Evolutionary conservation across 2,113 vertebrate genomes (phyloP).

Genomic region (Festucalex cinctus): DNA sequence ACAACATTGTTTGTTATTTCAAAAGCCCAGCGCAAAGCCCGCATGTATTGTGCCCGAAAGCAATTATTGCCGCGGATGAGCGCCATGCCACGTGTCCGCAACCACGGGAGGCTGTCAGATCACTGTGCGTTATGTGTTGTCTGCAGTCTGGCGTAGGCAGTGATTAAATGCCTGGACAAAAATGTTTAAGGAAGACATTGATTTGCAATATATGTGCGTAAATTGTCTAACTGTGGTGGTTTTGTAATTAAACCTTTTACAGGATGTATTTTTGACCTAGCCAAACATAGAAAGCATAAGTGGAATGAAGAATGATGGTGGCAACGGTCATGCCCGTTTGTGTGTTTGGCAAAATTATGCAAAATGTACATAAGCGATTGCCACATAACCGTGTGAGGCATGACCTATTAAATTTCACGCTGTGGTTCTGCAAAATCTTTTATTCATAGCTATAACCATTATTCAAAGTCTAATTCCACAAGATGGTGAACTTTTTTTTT

Average conservation of each 20-base stretch:
- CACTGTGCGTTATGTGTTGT: not conserved
- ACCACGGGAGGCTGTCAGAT: slow-evolving; percentile 1
- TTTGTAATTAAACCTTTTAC: not conserved
- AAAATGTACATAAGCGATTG: not conserved
- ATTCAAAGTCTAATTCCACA: not conserved
- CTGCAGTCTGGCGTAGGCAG: slow-evolving; percentile 1
- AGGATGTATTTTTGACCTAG: not conserved
- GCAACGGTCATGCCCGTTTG: not conserved
- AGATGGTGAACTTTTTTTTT: not conserved
- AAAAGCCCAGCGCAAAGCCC: slow-evolving; percentile 1
- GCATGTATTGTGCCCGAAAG: slow-evolving; percentile 1
- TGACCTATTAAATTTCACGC: not conserved
- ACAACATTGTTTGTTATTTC: slow-evolving; percentile 22
- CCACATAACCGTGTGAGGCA: not conserved
- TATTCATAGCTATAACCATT: not conserved
- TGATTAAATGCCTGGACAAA: not conserved
- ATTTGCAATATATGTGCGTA: not conserved
- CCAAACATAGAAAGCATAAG: not conserved
- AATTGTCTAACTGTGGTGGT: not conserved
- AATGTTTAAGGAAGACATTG: not conserved
- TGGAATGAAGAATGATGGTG: not conserved
- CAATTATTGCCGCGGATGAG: slow-evolving; percentile 23
- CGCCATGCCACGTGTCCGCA: slow-evolving; percentile 8
- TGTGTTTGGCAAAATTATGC: not conserved
- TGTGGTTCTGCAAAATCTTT: not conserved